These are phyloP conservation scores for Glyptemys insculpta DNA, from an alignment of 2,797 vertebrate genomes.

Conservation along the genomic window DNA sequence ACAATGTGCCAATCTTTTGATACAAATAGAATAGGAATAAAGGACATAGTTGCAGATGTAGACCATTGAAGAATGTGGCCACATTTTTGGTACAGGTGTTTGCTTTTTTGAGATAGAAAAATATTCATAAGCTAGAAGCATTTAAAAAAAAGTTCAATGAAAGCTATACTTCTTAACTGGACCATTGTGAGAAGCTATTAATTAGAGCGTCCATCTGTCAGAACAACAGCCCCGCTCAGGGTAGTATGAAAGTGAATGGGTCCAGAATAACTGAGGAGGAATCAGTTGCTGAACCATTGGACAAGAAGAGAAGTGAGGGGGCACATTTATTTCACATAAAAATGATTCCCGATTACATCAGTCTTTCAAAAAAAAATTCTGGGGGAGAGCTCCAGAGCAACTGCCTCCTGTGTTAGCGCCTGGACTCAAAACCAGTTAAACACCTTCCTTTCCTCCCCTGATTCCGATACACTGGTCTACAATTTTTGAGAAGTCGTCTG, in stretches of 20 bases:
- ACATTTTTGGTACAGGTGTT: not conserved
- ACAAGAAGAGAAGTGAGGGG: not conserved
- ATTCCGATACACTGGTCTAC: too few relatives aligned
- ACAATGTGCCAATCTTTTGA: not conserved
- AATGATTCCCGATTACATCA: not conserved
- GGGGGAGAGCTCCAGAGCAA: not conserved
- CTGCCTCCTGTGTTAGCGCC: not conserved
- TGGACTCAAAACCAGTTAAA: not conserved
- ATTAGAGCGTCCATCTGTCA: not conserved
- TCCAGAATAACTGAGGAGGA: not conserved
- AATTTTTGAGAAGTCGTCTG: too few relatives aligned
- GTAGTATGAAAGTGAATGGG: not conserved
- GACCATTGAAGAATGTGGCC: not conserved
- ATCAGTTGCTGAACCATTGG: not conserved
- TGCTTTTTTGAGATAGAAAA: not conserved
- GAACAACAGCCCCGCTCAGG: not conserved
- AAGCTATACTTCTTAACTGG: not conserved
- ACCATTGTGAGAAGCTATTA: not conserved
- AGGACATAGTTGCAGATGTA: not conserved
- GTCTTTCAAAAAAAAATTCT: not conserved
- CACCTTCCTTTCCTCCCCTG: not conserved
- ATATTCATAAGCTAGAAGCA: not conserved
- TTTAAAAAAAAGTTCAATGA: not conserved
- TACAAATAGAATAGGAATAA: not conserved
- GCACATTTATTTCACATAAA: not conserved